phyloP scores from a whole-genome alignment of 2,113 vertebrate genomes.

The Daubentonia madagascariensis region DNA sequence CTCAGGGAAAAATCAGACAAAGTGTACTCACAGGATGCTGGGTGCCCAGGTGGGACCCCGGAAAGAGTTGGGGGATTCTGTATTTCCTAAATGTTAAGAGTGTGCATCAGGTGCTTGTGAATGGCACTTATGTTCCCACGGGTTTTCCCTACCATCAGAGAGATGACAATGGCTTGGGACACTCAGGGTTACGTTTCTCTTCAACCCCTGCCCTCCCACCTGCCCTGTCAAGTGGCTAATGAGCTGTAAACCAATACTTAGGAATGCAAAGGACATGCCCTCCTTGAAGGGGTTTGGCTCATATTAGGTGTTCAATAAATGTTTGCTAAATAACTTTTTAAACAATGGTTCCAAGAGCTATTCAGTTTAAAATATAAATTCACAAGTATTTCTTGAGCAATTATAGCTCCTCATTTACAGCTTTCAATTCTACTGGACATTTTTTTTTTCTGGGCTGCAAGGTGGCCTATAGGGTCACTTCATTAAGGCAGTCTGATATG shows the following conservation, averaged over 20 bases:
- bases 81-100: not conserved
- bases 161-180: not conserved
- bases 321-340: not conserved
- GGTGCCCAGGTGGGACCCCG: not conserved
- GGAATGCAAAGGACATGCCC: not conserved
- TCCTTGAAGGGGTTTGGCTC: not conserved
- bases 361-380: not conserved
- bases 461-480: not conserved
- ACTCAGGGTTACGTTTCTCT: not conserved
- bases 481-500: not conserved
- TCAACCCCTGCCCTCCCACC: not conserved
- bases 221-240: constrained; percentile 13
- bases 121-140: not conserved
- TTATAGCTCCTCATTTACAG: not conserved
- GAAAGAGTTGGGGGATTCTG: not conserved
- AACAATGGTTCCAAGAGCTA: not conserved
- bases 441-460: no score
- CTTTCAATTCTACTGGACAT: not conserved
- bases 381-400: not conserved
- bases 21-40: not conserved
- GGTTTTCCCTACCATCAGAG: not conserved
- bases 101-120: not conserved
- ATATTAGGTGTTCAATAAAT: not conserved
- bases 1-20: not conserved
- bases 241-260: constrained; percentile 37